Percentiles rank a stretch among this genome's conserved stretches.
phyloP scores from a whole-genome alignment of 2,888 invertebrate genomes.

The Pristionchus exspectatus region DNA sequence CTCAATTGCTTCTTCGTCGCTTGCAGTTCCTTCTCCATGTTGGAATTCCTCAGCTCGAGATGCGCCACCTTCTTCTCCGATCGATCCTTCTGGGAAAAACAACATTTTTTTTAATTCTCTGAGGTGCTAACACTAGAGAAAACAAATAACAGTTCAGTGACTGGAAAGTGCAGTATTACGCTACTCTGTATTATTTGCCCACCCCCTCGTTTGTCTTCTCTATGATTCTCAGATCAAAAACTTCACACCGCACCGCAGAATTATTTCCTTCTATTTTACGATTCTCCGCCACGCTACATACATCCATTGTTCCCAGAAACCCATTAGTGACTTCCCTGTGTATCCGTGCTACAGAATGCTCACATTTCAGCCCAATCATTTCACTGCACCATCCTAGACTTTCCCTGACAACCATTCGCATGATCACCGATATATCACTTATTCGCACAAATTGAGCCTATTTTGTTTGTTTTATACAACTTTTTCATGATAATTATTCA shows the following conservation, averaged over 20 bases:
- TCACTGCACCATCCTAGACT: neutral
- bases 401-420: neutral
- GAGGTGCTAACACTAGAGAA: no score
- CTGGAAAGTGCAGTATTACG: no score
- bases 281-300: neutral
- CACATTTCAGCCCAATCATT: neutral
- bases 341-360: neutral
- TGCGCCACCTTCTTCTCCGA: constrained; percentile 24
- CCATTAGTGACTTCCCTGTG: neutral
- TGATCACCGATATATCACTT: neutral
- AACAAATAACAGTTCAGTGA: no score
- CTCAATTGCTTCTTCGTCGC: constrained; percentile 30
- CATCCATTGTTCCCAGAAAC: neutral
- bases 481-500: neutral
- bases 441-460: neutral
- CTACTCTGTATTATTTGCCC: no score
- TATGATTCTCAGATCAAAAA: no score
- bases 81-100: constrained; percentile 46
- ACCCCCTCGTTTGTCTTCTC: no score
- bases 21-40: constrained; percentile 9
- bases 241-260: no score
- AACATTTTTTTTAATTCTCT: neutral
- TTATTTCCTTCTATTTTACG: no score
- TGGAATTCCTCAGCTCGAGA: constrained; percentile 46
- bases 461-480: neutral